Evolutionary conservation across 1,140 invertebrate genomes (phyloP).

Genomic region (Acyrthosiphon pisum): DNA sequence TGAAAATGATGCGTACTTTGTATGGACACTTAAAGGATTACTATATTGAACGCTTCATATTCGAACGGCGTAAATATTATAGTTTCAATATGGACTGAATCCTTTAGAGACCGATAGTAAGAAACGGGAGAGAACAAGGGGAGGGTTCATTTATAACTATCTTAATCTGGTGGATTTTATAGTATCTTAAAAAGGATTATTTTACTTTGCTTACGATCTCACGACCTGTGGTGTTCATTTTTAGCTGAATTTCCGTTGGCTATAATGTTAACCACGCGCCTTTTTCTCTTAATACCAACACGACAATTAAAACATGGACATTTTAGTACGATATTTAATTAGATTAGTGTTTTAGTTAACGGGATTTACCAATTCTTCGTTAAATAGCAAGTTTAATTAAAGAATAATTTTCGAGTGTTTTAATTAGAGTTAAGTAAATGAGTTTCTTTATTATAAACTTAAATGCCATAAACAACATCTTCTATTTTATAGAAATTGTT

Average conservation of each 20-base stretch:
- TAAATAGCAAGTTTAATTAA: slow-evolving; percentile 5
- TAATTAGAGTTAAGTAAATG: slow-evolving; percentile 23
- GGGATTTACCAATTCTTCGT: not conserved
- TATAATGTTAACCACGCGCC: not conserved
- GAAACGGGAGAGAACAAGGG: not conserved
- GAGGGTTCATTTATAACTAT: slow-evolving; percentile 17
- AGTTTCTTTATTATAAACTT: not conserved
- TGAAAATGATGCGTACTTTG: not conserved
- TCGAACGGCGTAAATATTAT: not conserved
- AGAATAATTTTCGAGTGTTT: not conserved
- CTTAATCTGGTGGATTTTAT: slow-evolving; percentile 17
- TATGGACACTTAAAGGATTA: not conserved
- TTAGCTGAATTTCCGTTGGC: not conserved
- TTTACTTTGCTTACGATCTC: not conserved
- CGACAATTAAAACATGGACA: not conserved
- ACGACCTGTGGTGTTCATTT: slow-evolving; percentile 10
- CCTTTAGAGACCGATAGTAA: not conserved
- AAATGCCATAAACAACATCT: not conserved
- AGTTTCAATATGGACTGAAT: not conserved
- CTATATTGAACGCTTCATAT: not conserved
- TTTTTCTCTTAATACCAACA: not conserved
- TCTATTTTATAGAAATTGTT: slow-evolving; percentile 6
- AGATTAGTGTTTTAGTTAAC: not conserved
- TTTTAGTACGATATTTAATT: slow-evolving; percentile 8
- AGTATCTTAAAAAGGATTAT: slow-evolving; percentile 41